Evolutionary conservation across 2,113 vertebrate species (phyloP).

Genomic region (Xiphophorus maculatus): DNA sequence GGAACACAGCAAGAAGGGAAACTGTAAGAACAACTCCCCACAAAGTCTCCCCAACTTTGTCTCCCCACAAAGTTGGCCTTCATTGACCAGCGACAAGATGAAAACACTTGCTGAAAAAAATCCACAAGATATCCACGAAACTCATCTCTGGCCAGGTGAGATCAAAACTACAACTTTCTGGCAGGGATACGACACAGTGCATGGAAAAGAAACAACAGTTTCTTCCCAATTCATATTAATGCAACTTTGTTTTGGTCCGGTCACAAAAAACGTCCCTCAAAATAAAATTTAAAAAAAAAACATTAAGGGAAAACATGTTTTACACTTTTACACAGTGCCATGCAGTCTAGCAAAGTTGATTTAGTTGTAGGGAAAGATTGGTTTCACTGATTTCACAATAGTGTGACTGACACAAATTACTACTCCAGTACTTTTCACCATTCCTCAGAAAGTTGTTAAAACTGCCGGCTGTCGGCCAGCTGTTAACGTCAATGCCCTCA

Average conservation of each 20-base stretch:
- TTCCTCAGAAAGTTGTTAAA: conserved; percentile 31
- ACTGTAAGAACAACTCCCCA: no score
- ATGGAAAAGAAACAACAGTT: neutral
- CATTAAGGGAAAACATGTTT: neutral
- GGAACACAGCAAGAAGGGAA: no score
- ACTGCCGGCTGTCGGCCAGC: conserved; percentile 2
- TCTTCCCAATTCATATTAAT: neutral
- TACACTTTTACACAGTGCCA: neutral
- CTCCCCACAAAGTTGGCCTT: no score
- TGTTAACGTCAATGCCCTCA: conserved; percentile 34
- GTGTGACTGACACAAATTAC: conserved; percentile 43
- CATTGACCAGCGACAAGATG: neutral
- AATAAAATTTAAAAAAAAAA: no score
- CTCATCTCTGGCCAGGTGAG: neutral
- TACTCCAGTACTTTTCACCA: neutral
- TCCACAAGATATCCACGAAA: neutral
- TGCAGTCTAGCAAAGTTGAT: neutral
- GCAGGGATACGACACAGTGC: neutral
- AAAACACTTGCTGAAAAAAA: neutral
- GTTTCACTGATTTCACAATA: conserved; percentile 52
- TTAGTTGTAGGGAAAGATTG: neutral
- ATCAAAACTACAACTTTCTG: neutral
- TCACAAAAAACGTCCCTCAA: neutral
- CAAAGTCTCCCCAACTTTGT: no score
- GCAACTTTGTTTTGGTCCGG: neutral